Percentiles rank a stretch among this genome's conserved stretches.
These are phyloP conservation scores for Sceloporus undulatus DNA, from an alignment of 2,113 vertebrate genomes.

Conservation along the genomic window DNA sequence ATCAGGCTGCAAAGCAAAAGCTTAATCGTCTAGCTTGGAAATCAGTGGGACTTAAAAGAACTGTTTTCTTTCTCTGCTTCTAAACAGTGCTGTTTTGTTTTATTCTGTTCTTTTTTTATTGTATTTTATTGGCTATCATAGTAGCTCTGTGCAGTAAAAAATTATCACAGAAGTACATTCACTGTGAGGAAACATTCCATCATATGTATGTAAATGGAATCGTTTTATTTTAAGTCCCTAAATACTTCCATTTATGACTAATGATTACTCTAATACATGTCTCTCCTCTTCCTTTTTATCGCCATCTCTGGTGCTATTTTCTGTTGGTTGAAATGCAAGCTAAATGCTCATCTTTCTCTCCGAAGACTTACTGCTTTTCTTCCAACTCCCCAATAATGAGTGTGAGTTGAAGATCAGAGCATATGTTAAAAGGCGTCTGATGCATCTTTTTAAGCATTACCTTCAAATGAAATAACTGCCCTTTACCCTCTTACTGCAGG, in stretches of 20 bases:
- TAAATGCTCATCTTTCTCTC: slow-evolving; percentile 30
- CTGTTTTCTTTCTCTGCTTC: background rate
- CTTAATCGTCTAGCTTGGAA: background rate
- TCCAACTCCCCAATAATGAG: slow-evolving; percentile 32
- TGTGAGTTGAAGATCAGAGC: slow-evolving; percentile 32
- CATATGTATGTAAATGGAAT: slow-evolving; percentile 31
- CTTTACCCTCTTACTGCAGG: slow-evolving; percentile 13
- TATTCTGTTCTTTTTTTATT: too few species aligned
- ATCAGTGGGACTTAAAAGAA: background rate
- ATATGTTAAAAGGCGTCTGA: slow-evolving; percentile 39
- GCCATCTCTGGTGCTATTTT: slow-evolving; percentile 23
- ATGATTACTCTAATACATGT: slow-evolving; percentile 29
- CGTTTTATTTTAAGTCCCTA: background rate
- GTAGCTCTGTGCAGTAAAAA: slow-evolving; percentile 1
- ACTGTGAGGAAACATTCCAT: background rate
- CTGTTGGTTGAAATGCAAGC: slow-evolving; percentile 43
- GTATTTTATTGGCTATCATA: background rate
- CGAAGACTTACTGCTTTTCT: slow-evolving; percentile 25
- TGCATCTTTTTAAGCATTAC: slow-evolving; percentile 24
- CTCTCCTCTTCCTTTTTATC: slow-evolving; percentile 21
- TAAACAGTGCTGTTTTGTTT: too few species aligned
- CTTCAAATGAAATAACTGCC: slow-evolving; percentile 29
- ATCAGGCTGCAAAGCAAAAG: too few species aligned
- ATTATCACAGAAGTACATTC: background rate
- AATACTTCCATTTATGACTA: slow-evolving; percentile 44